Percentiles rank a stretch among this genome's conserved stretches.
Conservation (phyloP, 2,113 vertebrate genomes). For the Heterocephalus glaber region DNA sequence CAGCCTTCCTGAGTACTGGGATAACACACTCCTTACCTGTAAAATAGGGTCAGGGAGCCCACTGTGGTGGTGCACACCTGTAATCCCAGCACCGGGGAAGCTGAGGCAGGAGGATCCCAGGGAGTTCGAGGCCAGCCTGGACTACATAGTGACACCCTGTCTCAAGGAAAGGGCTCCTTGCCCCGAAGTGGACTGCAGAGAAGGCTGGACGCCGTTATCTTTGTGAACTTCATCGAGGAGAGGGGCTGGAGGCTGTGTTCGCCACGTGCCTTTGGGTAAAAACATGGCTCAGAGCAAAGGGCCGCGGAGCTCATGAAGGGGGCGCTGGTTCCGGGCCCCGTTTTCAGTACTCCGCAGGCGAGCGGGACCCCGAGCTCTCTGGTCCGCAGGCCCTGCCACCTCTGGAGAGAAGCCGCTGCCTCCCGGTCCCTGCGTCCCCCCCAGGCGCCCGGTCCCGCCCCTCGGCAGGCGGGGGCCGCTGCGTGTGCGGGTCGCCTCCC, state of each 20-base stretch:
- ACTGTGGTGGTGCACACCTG: neutral
- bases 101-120: neutral
- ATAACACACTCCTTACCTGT: neutral
- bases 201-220: neutral
- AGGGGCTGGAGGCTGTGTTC: neutral
- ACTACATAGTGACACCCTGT: neutral
- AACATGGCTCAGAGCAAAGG: neutral
- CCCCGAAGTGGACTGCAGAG: neutral
- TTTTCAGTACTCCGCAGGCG: neutral
- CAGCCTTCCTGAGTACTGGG: neutral
- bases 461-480: too few species aligned
- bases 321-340: neutral
- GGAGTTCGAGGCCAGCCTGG: neutral
- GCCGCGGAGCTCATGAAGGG: rapidly evolving
- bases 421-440: too few species aligned
- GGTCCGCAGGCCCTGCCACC: rapidly evolving
- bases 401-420: neutral
- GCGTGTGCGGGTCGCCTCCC: neutral
- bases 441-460: too few species aligned
- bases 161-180: neutral
- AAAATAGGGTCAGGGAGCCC: neutral
- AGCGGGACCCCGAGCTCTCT: neutral
- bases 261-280: neutral
- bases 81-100: neutral
- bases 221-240: rapidly evolving